A percentile compares a stretch with the other conserved stretches of the same genome.
These are phyloP conservation scores for Drosophila bipectinata DNA, from an alignment of 1,140 invertebrate genomes.

Conservation along the genomic window DNA sequence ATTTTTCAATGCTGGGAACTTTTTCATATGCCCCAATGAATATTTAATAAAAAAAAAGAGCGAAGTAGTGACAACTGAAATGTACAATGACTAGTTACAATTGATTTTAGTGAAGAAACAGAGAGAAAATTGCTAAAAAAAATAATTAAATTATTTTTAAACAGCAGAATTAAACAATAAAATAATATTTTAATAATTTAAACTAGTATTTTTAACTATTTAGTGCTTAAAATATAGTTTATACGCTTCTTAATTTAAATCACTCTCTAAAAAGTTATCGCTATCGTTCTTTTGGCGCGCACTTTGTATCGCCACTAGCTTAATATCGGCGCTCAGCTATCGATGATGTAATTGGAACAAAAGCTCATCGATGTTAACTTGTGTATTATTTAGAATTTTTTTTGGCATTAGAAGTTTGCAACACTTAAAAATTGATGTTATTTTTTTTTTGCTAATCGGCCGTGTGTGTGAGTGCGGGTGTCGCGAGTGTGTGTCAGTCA, in stretches of 20 bases:
- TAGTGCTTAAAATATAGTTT: neutral
- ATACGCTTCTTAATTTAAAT: neutral
- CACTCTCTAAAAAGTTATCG: neutral
- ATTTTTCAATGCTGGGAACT: constrained; percentile 21
- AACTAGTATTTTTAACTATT: neutral
- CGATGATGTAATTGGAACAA: neutral
- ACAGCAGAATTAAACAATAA: too few species aligned
- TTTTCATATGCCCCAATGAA: constrained; percentile 7
- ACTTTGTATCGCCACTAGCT: neutral
- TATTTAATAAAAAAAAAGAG: constrained; percentile 2
- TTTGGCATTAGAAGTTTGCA: constrained; percentile 32
- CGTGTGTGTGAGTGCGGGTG: constrained; percentile 2
- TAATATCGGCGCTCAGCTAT: neutral
- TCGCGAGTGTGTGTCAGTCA: constrained; percentile 6
- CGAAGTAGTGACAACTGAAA: neutral
- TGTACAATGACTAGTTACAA: neutral
- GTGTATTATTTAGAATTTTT: constrained; percentile 14
- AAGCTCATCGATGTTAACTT: neutral
- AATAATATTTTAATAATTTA: too few species aligned
- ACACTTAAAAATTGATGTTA: neutral
- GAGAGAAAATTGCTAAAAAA: too few species aligned
- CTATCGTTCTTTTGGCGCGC: neutral
- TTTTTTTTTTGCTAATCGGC: neutral
- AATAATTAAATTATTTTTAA: too few species aligned
- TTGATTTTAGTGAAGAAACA: neutral